Conservation (phyloP, 2,888 invertebrate species). For the Dinocampus coccinellae region DNA sequence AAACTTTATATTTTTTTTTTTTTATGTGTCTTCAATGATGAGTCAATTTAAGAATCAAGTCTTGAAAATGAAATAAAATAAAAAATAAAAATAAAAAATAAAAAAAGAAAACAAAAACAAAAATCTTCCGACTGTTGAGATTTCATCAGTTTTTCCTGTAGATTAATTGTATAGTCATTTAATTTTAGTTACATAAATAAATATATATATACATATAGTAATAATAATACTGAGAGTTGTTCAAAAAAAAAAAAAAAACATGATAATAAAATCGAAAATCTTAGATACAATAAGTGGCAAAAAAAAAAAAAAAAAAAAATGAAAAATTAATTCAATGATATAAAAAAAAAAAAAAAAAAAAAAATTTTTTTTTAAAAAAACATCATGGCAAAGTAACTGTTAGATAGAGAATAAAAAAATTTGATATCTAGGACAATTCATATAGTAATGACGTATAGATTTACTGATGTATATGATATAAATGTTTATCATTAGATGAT, state of each 20-base stretch:
- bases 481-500: neutral
- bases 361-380: too few species aligned
- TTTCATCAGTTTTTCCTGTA: neutral
- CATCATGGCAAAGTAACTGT: neutral
- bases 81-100: too few species aligned
- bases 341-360: neutral
- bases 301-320: too few species aligned
- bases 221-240: neutral
- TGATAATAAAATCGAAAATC: too few species aligned
- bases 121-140: neutral
- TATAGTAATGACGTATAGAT: neutral
- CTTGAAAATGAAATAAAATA: too few species aligned
- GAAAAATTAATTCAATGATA: too few species aligned
- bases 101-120: neutral
- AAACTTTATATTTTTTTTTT: neutral
- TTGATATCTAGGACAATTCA: neutral
- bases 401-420: neutral
- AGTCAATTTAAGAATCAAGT: too few species aligned
- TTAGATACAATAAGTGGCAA: too few species aligned
- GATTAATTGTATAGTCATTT: neutral
- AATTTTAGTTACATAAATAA: neutral
- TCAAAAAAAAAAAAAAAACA: neutral
- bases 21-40: neutral
- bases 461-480: neutral
- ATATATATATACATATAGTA: neutral